Percentiles rank a stretch among this genome's conserved stretches.
phyloP scores from a whole-genome alignment of 2,797 vertebrate genomes.

The Hemitrygon akajei region DNA sequence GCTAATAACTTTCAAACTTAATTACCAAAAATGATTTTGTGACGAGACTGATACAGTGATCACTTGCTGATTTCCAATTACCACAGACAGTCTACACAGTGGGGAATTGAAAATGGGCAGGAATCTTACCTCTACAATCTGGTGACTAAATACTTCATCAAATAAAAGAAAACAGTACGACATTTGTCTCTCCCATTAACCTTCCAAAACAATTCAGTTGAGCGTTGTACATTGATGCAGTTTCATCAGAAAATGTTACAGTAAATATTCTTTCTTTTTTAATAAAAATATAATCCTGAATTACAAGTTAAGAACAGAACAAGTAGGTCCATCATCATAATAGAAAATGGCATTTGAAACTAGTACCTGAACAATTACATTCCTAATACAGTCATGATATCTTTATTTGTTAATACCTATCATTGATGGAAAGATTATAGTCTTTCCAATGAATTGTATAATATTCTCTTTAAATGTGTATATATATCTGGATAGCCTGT shows the following conservation, averaged over 20 bases:
- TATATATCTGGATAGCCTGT: background rate
- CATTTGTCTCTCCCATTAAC: background rate
- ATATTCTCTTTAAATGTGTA: background rate
- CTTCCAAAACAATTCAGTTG: background rate
- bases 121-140: background rate
- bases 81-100: background rate
- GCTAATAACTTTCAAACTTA: background rate
- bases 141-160: background rate
- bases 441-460: background rate
- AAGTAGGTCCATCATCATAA: background rate
- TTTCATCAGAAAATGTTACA: background rate
- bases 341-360: background rate
- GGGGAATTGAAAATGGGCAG: background rate
- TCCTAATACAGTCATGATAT: background rate
- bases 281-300: background rate
- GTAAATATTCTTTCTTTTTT: background rate
- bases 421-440: background rate
- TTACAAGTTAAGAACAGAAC: background rate
- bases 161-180: background rate
- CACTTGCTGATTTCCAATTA: background rate
- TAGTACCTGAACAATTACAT: background rate
- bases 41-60: background rate
- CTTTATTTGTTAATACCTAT: background rate
- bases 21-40: background rate
- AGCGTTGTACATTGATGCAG: background rate